These are phyloP conservation scores for Candoia aspera DNA, from an alignment of 2,113 vertebrate species.

Conservation along the genomic window DNA sequence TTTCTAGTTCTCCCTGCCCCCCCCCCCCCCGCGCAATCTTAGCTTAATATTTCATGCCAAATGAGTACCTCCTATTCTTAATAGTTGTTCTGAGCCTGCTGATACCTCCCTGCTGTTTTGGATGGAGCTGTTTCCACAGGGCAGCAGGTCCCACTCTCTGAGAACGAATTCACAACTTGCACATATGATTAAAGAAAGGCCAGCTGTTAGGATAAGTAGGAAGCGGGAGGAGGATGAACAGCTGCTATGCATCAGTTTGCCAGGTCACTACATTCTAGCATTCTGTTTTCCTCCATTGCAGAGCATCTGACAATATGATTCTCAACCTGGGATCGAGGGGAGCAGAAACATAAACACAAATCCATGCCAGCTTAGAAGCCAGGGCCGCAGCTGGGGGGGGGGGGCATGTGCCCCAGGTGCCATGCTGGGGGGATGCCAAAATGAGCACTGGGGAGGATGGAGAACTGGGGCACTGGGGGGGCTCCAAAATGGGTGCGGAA, in stretches of 20 bases:
- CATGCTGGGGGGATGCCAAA: too few species aligned
- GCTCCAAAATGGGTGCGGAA: too few species aligned
- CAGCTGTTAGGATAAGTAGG: background rate
- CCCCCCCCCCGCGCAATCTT: too few species aligned
- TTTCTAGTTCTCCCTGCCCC: background rate
- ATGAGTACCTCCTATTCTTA: background rate
- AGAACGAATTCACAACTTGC: background rate
- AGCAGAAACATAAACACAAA: background rate
- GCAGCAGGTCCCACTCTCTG: background rate
- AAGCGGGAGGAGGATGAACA: background rate
- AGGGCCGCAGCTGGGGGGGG: too few species aligned
- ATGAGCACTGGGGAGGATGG: too few species aligned
- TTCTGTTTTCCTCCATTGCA: background rate
- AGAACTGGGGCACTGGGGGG: too few species aligned
- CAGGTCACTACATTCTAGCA: background rate
- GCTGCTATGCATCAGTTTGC: background rate
- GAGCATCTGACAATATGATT: background rate
- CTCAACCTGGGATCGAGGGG: background rate
- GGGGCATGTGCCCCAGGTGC: too few species aligned
- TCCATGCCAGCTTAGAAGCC: background rate
- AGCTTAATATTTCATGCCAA: background rate
- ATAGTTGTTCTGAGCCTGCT: background rate
- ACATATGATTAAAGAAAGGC: background rate
- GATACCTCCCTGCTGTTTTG: background rate
- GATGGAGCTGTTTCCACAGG: background rate